Conservation (phyloP, 2,797 vertebrate genomes). For the Sebastes alutus region DNA sequence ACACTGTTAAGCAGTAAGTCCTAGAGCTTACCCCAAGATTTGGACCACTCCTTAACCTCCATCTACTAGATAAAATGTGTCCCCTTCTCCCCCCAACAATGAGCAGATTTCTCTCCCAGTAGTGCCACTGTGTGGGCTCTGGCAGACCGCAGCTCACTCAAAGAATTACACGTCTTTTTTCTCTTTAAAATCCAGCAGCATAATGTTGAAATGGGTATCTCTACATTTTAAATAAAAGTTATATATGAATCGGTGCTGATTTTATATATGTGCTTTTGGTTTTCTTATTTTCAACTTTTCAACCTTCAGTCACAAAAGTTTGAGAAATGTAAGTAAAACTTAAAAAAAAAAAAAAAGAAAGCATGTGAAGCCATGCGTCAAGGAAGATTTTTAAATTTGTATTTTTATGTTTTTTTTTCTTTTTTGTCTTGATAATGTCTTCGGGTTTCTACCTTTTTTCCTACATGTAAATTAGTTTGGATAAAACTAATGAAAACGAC, state of each 20-base stretch:
- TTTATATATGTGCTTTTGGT: conserved; percentile 99
- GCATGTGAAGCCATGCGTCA: conserved; percentile 96
- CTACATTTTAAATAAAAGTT: conserved; percentile 99
- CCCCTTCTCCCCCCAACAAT: conserved; percentile 63
- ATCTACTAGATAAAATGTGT: conserved; percentile 81
- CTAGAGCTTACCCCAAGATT: conserved; percentile 75
- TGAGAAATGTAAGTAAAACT: conserved; percentile 98
- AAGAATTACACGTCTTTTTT: conserved; percentile 82
- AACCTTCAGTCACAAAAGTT: conserved; percentile 95
- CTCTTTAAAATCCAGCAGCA: conserved; percentile 96
- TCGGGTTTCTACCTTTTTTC: conserved; percentile 98
- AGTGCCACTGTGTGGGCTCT: conserved; percentile 97
- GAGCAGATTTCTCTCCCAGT: conserved; percentile 86
- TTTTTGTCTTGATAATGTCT: conserved; percentile 98
- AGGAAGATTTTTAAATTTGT: conserved; percentile 99
- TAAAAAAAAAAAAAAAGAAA: conserved; percentile 75
- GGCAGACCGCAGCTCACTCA: conserved; percentile 78
- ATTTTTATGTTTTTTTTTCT: conserved; percentile 95
- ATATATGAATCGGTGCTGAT: conserved; percentile 99
- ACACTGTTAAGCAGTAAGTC: conserved; percentile 63
- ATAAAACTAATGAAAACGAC: conserved; percentile 91
- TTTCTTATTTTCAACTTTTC: conserved; percentile 96
- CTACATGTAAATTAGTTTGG: conserved; percentile 99
- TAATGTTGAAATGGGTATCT: conserved; percentile 98
- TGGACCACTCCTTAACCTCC: conserved; percentile 81